Base-by-base conservation (phyloP, 2,888 invertebrate species). In the Poecilus cupreus region DNA sequence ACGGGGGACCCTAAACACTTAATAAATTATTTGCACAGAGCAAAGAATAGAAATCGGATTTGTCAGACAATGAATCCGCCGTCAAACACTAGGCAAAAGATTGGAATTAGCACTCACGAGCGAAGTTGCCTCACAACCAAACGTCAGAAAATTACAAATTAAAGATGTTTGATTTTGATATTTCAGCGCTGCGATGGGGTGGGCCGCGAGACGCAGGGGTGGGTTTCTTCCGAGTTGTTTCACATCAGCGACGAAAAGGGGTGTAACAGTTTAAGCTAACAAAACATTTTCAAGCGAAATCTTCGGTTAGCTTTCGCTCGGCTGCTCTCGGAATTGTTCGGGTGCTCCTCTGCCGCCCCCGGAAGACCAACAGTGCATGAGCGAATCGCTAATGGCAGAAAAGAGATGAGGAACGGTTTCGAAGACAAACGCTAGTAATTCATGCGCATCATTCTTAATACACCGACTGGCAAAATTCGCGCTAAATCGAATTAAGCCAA, bases 391-490 rank as follows among this genome's bases (percentile, higher is more conserved):
- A 79, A 79, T 70, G 79, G 79, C 51, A 79, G 79, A 79, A 79
- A 70, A 79, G 79, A 70, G 68, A 79, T 76, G 76, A 76, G 76
- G 51, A 76, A 51, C 24, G 54, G 86, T 88, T 87, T 87, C 86
- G 86, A 87, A 87, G 88, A 88, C 88, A 88, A 88, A 87, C 86
- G 87, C 86, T 87, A 87, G 87, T 88, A 88, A 88, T 88, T 88
- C 89, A 88, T 87, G 88, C 87, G 89, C 87, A 88, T 79, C 49
- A 89, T 89, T 89, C 89, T 89, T 89, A 88, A 79, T 70, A 70
- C 79, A 20, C 51, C 64, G 76, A 51, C 32, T 76, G 76, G 51
- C 51, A 32, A 76, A 76, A 51, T 68, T 68, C 68, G 37, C 43
- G 24, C 26, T 68, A 79, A 68, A 79, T 79, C 68, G 79, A 70